Evolutionary conservation across 2,797 vertebrate species (phyloP), one percentile per base, ranked within the genome.

Genomic region (Agapornis canus): DNA sequence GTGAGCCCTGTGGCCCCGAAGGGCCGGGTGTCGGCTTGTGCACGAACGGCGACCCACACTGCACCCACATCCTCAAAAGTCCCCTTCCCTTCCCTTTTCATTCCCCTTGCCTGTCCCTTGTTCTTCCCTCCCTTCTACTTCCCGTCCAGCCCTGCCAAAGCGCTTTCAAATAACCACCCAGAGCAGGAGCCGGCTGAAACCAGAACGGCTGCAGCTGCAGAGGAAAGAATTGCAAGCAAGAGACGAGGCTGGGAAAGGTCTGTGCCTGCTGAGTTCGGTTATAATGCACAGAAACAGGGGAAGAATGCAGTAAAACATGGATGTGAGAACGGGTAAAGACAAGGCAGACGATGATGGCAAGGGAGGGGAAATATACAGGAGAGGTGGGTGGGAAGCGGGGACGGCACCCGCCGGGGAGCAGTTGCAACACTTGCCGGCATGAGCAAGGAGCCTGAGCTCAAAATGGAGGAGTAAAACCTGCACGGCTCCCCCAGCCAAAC

Each of bases 371-470:
- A 18, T 27, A 12, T 0, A 52, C 17, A 13, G 8, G 57, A 37
- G 56, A 12, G 29, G 12, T 4, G 45, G 5, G 5, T 45, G 79
- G 64, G 39, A 16, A 37, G 29, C 0, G 0, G 26, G 52, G 29
- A 20, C 12, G 5, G 11, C 4, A 20, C 6, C 10, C 8, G 56
- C 32, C 65, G 16, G 31, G 51, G 21, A 32, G 51, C 20, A 1
- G 18, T 9, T 7, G 0, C 22, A 51, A n/a, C 10, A 2, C 19
- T 35, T 8, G 4, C 15, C 3, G 4, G 25, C 19, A 1, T 18
- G 8, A 54, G 78, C 32, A 21, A 21, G 57, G 23, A 47, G 42
- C n/a, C 26, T 4, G 65, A 35, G 49, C 72, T 22, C 57, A 40
- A 65, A 31, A 56, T 2, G 26, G 29, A 32, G 32, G 31, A n/a